Conservation (phyloP, 2,888 invertebrate genomes). For the Athalia cordata region DNA sequence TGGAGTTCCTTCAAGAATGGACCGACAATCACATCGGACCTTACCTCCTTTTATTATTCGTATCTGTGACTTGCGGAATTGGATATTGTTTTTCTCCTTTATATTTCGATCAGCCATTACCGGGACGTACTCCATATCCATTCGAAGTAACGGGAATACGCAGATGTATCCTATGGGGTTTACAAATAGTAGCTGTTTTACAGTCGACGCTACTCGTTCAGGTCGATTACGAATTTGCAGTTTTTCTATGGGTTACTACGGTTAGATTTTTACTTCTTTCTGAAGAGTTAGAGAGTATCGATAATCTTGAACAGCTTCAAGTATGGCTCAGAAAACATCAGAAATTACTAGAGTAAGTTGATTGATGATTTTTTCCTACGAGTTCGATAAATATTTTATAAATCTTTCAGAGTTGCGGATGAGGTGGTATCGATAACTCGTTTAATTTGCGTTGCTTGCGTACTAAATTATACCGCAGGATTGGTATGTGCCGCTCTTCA, state of each 20-base stretch:
- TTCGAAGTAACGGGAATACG: slow-evolving; percentile 15
- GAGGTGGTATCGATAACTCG: slow-evolving; percentile 3
- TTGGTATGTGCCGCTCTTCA: slow-evolving; percentile 5
- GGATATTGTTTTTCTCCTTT: background rate
- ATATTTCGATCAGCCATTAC: slow-evolving; percentile 12
- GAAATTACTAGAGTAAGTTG: slow-evolving; percentile 10
- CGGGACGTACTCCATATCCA: slow-evolving; percentile 9
- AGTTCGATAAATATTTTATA: background rate
- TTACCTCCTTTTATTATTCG: slow-evolving; percentile 12
- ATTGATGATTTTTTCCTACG: background rate
- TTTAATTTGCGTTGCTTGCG: background rate
- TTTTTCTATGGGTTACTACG: slow-evolving; percentile 1
- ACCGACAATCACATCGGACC: background rate
- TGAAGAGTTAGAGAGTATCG: background rate
- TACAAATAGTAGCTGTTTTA: slow-evolving; percentile 1
- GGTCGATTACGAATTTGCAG: background rate
- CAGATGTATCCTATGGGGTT: slow-evolving; percentile 4
- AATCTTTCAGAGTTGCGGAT: slow-evolving; percentile 19
- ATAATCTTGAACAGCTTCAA: background rate
- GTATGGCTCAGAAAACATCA: slow-evolving; percentile 14
- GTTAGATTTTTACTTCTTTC: slow-evolving; percentile 22
- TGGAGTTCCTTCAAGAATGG: slow-evolving; percentile 10
- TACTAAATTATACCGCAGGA: background rate
- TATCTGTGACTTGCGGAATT: background rate
- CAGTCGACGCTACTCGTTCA: slow-evolving; percentile 1